phyloP scores from a whole-genome alignment of 2,888 invertebrate species.

The Deroplatys truncata region DNA sequence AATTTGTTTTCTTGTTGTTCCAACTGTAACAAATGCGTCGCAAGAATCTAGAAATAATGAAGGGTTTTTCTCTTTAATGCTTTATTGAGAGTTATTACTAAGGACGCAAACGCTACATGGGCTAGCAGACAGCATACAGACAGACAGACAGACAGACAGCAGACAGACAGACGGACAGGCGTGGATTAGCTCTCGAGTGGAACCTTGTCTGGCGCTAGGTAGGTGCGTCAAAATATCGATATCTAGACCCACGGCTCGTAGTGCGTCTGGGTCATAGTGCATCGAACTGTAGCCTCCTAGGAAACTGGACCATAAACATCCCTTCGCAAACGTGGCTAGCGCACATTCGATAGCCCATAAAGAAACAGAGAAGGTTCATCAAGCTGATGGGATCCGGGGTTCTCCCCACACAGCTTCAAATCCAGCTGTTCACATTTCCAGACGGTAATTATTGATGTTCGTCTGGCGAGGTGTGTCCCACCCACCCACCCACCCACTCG shows the following conservation, averaged over 20 bases:
- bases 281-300: not conserved
- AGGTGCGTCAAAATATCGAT: not conserved
- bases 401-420: not conserved
- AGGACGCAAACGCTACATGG: too few species aligned
- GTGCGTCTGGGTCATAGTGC: not conserved
- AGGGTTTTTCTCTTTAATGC: too few species aligned
- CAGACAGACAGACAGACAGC: not conserved
- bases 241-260: not conserved
- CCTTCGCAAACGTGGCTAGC: too few species aligned
- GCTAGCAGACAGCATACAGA: not conserved
- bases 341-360: not conserved
- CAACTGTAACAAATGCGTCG: too few species aligned
- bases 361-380: not conserved
- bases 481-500: slow-evolving; percentile 4
- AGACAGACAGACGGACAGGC: not conserved
- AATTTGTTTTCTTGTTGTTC: too few species aligned
- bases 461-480: not conserved
- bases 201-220: not conserved
- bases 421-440: slow-evolving; percentile 15
- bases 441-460: slow-evolving; percentile 28
- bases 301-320: not conserved
- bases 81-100: too few species aligned
- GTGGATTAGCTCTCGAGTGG: not conserved
- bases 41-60: too few species aligned
- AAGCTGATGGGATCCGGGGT: not conserved